Evolutionary conservation across 2,113 vertebrate species (phyloP).

Genomic region (Cyanoramphus novaezelandiae): DNA sequence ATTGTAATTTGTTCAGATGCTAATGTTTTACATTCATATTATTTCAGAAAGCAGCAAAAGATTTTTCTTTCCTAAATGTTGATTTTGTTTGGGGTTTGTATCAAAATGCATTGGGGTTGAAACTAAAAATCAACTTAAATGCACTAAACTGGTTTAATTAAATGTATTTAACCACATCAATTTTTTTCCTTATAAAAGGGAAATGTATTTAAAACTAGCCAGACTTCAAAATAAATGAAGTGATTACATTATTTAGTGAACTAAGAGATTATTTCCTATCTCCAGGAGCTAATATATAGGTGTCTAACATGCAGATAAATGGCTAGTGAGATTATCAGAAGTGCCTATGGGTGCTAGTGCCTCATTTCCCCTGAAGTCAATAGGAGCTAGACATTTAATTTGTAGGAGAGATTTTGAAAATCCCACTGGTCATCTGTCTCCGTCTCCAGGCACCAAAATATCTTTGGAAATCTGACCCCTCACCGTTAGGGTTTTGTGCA

Average conservation of each 20-base stretch:
- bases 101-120: neutral
- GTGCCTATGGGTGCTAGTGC: neutral
- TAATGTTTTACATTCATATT: neutral
- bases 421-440: slow-evolving; percentile 1
- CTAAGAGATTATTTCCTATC: neutral
- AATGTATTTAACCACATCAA: neutral
- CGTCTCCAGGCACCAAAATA: neutral
- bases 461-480: neutral
- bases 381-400: neutral
- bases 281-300: neutral
- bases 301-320: neutral
- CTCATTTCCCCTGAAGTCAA: slow-evolving; percentile 25
- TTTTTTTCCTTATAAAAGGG: neutral
- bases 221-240: neutral
- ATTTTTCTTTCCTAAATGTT: neutral
- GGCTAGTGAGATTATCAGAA: neutral
- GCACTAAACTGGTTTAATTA: neutral
- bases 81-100: neutral
- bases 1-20: neutral
- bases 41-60: neutral
- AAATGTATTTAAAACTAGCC: neutral
- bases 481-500: neutral
- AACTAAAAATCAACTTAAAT: neutral
- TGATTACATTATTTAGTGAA: neutral
- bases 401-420: slow-evolving; percentile 20